Conservation (phyloP, 2,888 invertebrate species). For the Latheticus oryzae region DNA sequence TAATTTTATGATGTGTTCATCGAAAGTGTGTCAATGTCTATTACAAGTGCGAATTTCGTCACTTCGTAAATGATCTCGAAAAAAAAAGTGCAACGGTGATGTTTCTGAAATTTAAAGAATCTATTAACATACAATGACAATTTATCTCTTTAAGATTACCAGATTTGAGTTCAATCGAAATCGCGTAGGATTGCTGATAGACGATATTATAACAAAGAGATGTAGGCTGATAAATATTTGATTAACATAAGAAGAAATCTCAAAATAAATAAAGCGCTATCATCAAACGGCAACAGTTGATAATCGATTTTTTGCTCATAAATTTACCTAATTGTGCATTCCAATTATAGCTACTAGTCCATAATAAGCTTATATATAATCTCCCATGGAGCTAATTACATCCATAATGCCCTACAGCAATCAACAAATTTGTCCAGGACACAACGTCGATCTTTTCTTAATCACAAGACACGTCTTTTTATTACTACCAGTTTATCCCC, state of each 20-base stretch:
- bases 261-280: too few species aligned
- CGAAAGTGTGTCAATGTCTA: conserved; percentile 51
- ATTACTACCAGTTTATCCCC: conserved; percentile 15
- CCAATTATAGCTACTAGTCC: too few species aligned
- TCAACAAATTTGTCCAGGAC: conserved; percentile 7
- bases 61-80: conserved; percentile 35
- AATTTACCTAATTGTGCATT: too few species aligned
- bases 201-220: conserved; percentile 4
- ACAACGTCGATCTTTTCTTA: conserved; percentile 6
- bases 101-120: too few species aligned
- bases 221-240: background rate
- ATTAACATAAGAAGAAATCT: conserved; percentile 6
- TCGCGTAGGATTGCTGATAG: conserved; percentile 2
- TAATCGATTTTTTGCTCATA: too few species aligned
- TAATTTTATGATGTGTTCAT: conserved; percentile 45
- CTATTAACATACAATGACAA: too few species aligned
- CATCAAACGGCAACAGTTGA: too few species aligned
- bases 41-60: conserved; percentile 47
- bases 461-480: conserved; percentile 13
- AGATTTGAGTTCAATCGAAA: too few species aligned
- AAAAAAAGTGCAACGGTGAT: conserved; percentile 32
- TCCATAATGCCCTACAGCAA: too few species aligned
- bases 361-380: too few species aligned
- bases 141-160: too few species aligned
- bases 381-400: too few species aligned